Evolutionary conservation across 2,888 invertebrate genomes (phyloP).

Genomic region (Linnaemya vulpina): DNA sequence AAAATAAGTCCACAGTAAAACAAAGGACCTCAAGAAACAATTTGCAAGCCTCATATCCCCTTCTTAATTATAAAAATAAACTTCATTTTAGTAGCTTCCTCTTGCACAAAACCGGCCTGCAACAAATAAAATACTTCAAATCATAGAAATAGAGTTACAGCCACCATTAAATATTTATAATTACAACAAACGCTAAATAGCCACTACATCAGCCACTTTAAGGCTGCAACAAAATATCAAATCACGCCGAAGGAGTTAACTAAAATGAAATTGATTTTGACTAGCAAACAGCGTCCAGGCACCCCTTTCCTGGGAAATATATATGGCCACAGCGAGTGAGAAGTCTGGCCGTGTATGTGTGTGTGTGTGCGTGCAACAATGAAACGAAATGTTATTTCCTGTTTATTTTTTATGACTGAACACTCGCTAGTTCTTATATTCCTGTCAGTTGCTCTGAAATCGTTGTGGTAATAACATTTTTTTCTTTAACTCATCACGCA

Average conservation of each 20-base stretch:
- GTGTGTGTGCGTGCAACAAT: too few relatives aligned
- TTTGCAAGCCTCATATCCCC: not conserved
- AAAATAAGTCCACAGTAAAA: too few relatives aligned
- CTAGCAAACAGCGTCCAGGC: slow-evolving; percentile 37
- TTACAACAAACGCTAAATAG: slow-evolving; percentile 61
- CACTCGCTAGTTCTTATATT: not conserved
- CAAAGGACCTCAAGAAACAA: not conserved
- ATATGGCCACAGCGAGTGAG: slow-evolving; percentile 56
- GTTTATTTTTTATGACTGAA: slow-evolving; percentile 33
- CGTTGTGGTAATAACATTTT: slow-evolving; percentile 1
- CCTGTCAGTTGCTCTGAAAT: slow-evolving; percentile 22
- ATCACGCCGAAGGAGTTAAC: slow-evolving; percentile 61
- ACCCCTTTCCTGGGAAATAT: not conserved
- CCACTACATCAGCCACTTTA: slow-evolving; percentile 41
- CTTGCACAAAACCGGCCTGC: not conserved
- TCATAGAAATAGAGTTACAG: slow-evolving; percentile 28
- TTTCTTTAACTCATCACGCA: slow-evolving; percentile 60
- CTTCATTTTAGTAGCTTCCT: not conserved
- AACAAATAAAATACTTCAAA: slow-evolving; percentile 30
- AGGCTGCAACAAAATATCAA: not conserved
- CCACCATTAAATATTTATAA: slow-evolving; percentile 54
- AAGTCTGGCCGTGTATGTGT: slow-evolving; percentile 20
- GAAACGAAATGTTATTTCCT: slow-evolving; percentile 50
- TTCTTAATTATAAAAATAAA: slow-evolving; percentile 24
- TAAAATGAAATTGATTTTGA: slow-evolving; percentile 69